Base-by-base conservation (phyloP, 2,113 vertebrate species). In the Tyrannus savana region DNA sequence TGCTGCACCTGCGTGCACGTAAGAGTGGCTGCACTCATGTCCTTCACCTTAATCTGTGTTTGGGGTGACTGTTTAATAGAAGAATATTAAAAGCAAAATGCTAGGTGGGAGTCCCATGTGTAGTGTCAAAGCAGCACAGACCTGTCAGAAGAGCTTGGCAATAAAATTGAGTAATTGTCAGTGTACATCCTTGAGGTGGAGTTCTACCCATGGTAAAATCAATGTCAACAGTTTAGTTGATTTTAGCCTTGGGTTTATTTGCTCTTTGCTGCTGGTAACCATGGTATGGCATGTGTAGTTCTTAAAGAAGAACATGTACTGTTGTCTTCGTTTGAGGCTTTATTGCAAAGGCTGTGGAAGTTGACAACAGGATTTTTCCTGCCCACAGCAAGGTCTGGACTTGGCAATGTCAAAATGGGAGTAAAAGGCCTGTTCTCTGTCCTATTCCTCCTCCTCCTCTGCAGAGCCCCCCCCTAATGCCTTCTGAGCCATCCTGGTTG, bases 231-330 rank as follows among this genome's bases (percentile, higher is more conserved):
- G 35, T 42, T 44, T 21, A 44, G 87, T 63, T 91, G 75, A 77
- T 91, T 93, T 91, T 79, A 93, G 59, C 71, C 33, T 55, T 80
- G 82, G 50, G 28, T 90, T 79, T 80, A 37, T 94, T 94, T 97
- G 78, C 71, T 49, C 49, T 94, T 91, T 71, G 67, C 71, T 79
- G 16, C 75, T 77, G 82, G 91, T 95, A 89, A 89, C 91, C 84
- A 74, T 77, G 62, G 81, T 22, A 67, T 91, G 86, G 75, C 59
- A 91, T 50, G 81, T 0, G 2, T 76, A 41, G 41, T 63, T 89
- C 82, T 79, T 87, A 66, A 69, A 73, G 80, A 84, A 67, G 58
- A 80, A 2, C 44, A 42, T 33, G 46, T 42, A 33, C 53, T 85
- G 16, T 82, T 89, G 47, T 79, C 81, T 82, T 66, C 64, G 25